Percentiles rank a stretch among this genome's conserved stretches.
Evolutionary conservation across 2,797 vertebrate species (phyloP).

Genomic region (Sylvilagus floridanus): DNA sequence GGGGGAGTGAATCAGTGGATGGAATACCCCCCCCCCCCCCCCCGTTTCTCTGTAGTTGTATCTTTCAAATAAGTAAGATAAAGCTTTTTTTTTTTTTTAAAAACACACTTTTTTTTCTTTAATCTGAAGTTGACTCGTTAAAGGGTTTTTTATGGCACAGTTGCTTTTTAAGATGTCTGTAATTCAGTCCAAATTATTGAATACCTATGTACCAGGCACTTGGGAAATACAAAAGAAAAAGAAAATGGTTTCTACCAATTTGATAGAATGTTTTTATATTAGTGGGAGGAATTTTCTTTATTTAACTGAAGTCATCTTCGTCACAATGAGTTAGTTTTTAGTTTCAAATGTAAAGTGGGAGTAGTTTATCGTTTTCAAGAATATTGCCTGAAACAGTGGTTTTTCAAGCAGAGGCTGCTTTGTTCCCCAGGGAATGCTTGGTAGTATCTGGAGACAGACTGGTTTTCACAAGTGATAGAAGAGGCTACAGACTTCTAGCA

Average conservation of each 20-base stretch:
- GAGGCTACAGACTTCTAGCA: not conserved
- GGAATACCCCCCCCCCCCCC: too few relatives aligned
- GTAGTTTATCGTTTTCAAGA: not conserved
- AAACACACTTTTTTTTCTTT: not conserved
- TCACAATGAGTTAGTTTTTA: not conserved
- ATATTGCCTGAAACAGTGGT: not conserved
- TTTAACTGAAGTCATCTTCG: slow-evolving; percentile 41
- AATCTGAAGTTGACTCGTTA: not conserved
- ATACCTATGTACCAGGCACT: not conserved
- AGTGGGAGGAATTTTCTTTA: not conserved
- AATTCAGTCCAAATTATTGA: not conserved
- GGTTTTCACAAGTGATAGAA: not conserved
- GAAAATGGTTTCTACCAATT: slow-evolving; percentile 24
- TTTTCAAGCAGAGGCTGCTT: not conserved
- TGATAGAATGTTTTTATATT: slow-evolving; percentile 33
- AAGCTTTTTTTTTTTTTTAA: not conserved
- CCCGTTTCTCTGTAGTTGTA: too few relatives aligned
- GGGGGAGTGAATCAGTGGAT: too few relatives aligned
- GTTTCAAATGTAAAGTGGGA: not conserved
- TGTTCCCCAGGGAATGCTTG: not conserved
- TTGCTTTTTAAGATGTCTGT: slow-evolving; percentile 25
- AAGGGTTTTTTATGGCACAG: not conserved
- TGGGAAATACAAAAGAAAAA: slow-evolving; percentile 21
- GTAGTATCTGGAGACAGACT: not conserved
- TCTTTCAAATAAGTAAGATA: not conserved